phyloP scores from a whole-genome alignment of 1,140 invertebrate genomes.

The Catajapyx aquilonaris region DNA sequence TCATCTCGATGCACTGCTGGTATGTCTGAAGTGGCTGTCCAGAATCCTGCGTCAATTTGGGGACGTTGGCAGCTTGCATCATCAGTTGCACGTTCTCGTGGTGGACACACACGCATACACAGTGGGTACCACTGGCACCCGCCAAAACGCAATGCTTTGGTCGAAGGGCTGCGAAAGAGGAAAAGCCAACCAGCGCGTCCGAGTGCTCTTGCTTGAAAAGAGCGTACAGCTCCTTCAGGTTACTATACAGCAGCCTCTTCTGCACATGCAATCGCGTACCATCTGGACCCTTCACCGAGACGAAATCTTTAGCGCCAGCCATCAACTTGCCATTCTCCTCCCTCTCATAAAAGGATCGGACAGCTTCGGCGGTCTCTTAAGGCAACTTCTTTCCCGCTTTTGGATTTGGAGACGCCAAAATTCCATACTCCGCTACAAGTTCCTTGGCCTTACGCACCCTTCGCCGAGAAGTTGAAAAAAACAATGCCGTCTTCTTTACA shows the following conservation, averaged over 20 bases:
- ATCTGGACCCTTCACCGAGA: constrained; percentile 1
- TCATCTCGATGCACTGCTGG: constrained; percentile 9
- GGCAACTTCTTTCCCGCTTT: neutral
- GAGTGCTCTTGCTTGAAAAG: constrained; percentile 3
- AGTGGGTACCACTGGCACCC: constrained; percentile 11
- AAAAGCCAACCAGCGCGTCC: constrained; percentile 5
- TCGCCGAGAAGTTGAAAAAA: neutral
- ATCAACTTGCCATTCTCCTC: neutral
- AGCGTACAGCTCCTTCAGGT: constrained; percentile 6
- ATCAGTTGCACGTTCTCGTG: constrained; percentile 14
- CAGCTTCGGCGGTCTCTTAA: neutral
- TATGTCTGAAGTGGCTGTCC: constrained; percentile 4
- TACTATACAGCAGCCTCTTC: constrained; percentile 2
- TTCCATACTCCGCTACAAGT: neutral
- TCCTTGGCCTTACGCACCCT: neutral
- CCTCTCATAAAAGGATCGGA: neutral
- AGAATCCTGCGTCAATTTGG: constrained; percentile 2
- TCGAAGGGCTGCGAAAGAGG: constrained; percentile 3
- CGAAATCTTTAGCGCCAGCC: constrained; percentile 6
- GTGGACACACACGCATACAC: constrained; percentile 12
- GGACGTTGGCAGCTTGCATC: constrained; percentile 7
- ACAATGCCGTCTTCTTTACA: neutral
- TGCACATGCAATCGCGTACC: constrained; percentile 1
- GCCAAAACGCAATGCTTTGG: constrained; percentile 1
- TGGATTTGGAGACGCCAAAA: neutral